Conservation (phyloP, 2,888 invertebrate genomes). For the Proisotoma minuta region DNA sequence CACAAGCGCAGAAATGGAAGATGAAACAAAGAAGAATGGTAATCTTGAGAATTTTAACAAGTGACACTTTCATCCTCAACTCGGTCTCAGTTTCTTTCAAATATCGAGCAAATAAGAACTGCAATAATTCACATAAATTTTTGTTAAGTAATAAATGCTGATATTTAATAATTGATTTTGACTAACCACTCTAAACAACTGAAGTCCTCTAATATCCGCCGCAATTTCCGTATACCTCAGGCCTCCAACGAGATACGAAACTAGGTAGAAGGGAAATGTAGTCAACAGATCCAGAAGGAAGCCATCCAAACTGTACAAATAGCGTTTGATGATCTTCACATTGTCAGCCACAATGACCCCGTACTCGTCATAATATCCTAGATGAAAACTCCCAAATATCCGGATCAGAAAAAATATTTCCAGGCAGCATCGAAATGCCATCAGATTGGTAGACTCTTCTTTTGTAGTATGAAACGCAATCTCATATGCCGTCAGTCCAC, state of each 20-base stretch:
- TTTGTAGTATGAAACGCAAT: constrained; percentile 28
- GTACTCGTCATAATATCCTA: constrained; percentile 35
- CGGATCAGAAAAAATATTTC: constrained; percentile 40
- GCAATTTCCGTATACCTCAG: constrained; percentile 2
- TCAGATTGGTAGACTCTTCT: constrained; percentile 10
- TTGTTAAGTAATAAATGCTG: not conserved
- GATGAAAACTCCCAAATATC: constrained; percentile 41
- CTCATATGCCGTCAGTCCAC: constrained; percentile 34
- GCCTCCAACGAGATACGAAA: constrained; percentile 6
- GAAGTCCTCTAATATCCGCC: constrained; percentile 30
- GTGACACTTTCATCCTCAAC: constrained; percentile 35
- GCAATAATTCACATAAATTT: not conserved
- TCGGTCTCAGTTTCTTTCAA: constrained; percentile 37
- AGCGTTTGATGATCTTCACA: constrained; percentile 24
- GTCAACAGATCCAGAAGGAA: constrained; percentile 34
- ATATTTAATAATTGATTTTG: not conserved
- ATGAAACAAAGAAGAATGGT: constrained; percentile 43
- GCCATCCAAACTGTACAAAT: constrained; percentile 26
- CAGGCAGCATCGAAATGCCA: constrained; percentile 10
- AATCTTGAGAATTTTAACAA: constrained; percentile 39
- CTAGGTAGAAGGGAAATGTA: constrained; percentile 34
- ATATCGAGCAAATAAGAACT: constrained; percentile 38
- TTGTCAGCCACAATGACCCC: constrained; percentile 24
- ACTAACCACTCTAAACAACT: constrained; percentile 37
- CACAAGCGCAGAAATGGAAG: constrained; percentile 45